Percentiles rank a stretch among this genome's conserved stretches.
Evolutionary conservation across 2,888 invertebrate species (phyloP).

Genomic region (Dyspetes luteomarginatus): DNA sequence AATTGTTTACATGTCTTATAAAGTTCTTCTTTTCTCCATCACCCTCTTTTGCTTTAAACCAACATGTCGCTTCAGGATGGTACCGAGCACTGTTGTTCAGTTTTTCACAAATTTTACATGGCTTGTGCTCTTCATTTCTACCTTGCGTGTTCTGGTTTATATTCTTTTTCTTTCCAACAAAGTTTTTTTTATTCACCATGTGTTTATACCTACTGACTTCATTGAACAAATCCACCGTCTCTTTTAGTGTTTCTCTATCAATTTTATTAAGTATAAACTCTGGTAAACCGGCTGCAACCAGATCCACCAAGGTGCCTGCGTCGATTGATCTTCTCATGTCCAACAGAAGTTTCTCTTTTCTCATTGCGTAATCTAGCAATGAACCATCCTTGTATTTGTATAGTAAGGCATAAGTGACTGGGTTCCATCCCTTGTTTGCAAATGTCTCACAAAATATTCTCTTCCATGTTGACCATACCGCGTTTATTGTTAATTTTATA

Average conservation of each 20-base stretch:
- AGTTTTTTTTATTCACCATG: not conserved
- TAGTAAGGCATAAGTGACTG: slow-evolving; percentile 67
- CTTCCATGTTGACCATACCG: slow-evolving; percentile 66
- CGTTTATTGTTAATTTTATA: slow-evolving; percentile 64
- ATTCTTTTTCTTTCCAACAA: not conserved
- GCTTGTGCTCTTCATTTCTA: not conserved
- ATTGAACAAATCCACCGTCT: not conserved
- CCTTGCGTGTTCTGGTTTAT: too few species aligned
- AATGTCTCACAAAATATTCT: slow-evolving; percentile 67
- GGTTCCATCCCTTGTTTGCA: slow-evolving; percentile 70
- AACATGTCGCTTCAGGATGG: not conserved
- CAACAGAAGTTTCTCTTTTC: slow-evolving; percentile 48
- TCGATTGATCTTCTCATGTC: not conserved
- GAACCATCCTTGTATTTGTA: slow-evolving; percentile 69
- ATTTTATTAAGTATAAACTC: not conserved
- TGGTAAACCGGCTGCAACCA: not conserved
- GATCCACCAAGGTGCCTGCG: not conserved
- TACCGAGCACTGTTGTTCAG: not conserved
- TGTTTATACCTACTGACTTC: not conserved
- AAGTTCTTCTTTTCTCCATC: not conserved
- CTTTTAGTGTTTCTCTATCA: not conserved
- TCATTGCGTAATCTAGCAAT: slow-evolving; percentile 70
- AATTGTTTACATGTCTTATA: not conserved
- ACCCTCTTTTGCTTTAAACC: not conserved
- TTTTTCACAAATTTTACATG: not conserved